phyloP scores from a whole-genome alignment of 1,140 invertebrate genomes.

The Diprion similis region DNA sequence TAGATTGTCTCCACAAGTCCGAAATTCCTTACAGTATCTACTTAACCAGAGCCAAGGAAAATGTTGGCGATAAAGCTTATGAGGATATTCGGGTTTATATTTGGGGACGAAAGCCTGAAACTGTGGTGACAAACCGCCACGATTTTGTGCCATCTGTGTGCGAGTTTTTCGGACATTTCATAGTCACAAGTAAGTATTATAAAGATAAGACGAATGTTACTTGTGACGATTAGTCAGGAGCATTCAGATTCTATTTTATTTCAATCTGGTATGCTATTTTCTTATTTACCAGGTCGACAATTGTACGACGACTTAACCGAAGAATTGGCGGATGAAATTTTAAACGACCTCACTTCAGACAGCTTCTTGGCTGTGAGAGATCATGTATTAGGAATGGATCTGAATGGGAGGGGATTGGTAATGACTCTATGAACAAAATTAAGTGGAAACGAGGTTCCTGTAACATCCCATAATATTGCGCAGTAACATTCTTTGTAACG shows the following conservation, averaged over 20 bases:
- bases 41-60: conserved; percentile 65
- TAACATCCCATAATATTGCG: too few relatives aligned
- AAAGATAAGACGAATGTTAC: not conserved
- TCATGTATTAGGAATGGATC: not conserved
- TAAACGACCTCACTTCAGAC: conserved; percentile 54
- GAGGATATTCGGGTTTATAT: conserved; percentile 66
- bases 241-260: not conserved
- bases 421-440: too few relatives aligned
- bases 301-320: conserved; percentile 54
- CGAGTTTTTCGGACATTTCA: conserved; percentile 74
- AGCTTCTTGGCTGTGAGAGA: conserved; percentile 46
- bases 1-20: conserved; percentile 63
- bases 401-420: too few relatives aligned
- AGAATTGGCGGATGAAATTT: conserved; percentile 49
- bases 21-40: conserved; percentile 74
- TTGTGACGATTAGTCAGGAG: too few relatives aligned
- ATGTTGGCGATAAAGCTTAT: conserved; percentile 29
- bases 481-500: too few relatives aligned
- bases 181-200: conserved; percentile 64
- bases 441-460: too few relatives aligned
- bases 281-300: conserved; percentile 57
- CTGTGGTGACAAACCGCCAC: conserved; percentile 62
- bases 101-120: conserved; percentile 67
- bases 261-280: conserved; percentile 23
- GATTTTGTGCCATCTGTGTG: conserved; percentile 69